Base-by-base conservation (phyloP, 2,888 invertebrate genomes). In the Netelia virgata region DNA sequence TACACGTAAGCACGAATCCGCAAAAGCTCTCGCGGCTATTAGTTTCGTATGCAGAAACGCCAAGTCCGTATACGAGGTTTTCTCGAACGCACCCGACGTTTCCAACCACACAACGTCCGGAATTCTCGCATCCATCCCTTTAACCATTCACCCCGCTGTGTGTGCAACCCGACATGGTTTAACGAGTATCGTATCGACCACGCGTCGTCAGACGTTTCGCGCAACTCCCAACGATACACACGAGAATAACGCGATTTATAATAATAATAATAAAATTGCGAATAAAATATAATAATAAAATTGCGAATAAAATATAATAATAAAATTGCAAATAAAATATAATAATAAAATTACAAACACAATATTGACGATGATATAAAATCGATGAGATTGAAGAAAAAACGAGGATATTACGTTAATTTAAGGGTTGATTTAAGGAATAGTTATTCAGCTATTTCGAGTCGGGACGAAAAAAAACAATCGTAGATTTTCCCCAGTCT, bases 131-230 rank as follows among this genome's bases (percentile, higher is more conserved):
- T 61, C 74, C 64, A 55, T 47, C 57, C 57, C 18, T 57, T 53
- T 61, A 63, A 66, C 8, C 41, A 16, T 18, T 36, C 3, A 18
- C 74, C 74, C 78, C 20, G 78, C 82, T 78, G 86, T 73, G 86
- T 85, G 87, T 86, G 87, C 36, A 87, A 84, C 89, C 86, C 79
- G 79, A 84, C 87, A 87, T 47, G 77, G 87, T 89, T 91, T 90
- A 91, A 91, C 90, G 90, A 90, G 91, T 89, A 90, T 88, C 88
- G 87, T 90, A 90, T 90, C 90, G 88, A 89, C 84, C 89, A 89
- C 89, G 88, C 89, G 89, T 88, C 89, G 89, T 88, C 89, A 88
- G 88, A 88, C 88, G 87, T 88, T 88, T 88, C 89, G 87, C 68
- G 86, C 86, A 84, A 87, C 36, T 36, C 36, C 87, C 87, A 28